Conservation (phyloP, 1,140 invertebrate species). For the Amphibalanus amphitrite region DNA sequence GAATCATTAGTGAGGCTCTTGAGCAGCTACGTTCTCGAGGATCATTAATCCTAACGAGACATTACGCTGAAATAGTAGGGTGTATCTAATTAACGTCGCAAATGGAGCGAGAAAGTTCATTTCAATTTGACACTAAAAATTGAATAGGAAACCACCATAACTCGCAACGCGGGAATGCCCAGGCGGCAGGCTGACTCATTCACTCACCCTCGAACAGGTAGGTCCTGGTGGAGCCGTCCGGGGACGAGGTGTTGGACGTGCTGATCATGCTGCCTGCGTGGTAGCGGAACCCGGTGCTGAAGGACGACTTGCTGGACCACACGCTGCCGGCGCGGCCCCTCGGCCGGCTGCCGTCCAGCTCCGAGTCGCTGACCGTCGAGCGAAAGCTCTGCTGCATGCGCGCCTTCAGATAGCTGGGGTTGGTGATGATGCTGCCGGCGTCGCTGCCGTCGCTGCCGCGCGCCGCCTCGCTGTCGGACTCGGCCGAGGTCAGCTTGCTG, state of each 20-base stretch:
- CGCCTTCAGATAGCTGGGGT: conserved; percentile 42
- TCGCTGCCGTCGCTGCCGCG: conserved; percentile 31
- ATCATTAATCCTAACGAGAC: too few relatives aligned
- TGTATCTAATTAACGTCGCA: too few relatives aligned
- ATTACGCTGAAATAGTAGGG: too few relatives aligned
- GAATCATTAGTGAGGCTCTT: too few relatives aligned
- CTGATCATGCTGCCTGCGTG: conserved; percentile 71
- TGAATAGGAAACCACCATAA: too few relatives aligned
- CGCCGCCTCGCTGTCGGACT: conserved; percentile 36
- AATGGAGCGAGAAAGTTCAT: too few relatives aligned
- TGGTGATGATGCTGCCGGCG: conserved; percentile 61
- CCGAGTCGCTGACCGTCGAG: conserved; percentile 19
- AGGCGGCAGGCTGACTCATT: too few relatives aligned
- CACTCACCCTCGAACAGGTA: conserved; percentile 74
- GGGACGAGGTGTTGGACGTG: conserved; percentile 56
- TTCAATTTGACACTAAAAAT: too few relatives aligned
- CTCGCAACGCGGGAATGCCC: too few relatives aligned
- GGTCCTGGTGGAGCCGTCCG: conserved; percentile 58
- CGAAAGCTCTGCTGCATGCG: conserved; percentile 26
- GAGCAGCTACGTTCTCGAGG: too few relatives aligned
- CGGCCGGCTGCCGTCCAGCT: conserved; percentile 16
- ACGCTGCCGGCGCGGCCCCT: conserved; percentile 47
- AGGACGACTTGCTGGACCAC: conserved; percentile 80
- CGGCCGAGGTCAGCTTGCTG: conserved; percentile 68
- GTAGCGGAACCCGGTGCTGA: conserved; percentile 72